Evolutionary conservation across 2,113 vertebrate species (phyloP).

Genomic region (Columba livia): DNA sequence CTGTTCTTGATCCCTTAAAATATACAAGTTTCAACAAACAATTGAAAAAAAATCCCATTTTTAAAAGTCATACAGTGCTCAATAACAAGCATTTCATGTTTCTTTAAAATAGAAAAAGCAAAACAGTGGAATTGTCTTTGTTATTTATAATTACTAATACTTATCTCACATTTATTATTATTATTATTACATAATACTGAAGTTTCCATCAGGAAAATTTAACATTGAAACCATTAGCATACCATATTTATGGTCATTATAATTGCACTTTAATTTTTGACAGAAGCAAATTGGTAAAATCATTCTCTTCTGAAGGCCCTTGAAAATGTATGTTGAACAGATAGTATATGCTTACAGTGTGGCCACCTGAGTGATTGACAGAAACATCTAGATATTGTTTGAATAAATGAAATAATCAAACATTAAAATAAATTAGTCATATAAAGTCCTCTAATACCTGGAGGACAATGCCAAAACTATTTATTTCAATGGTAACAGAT

Average conservation of each 20-base stretch:
- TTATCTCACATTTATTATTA: background rate
- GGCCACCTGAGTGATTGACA: background rate
- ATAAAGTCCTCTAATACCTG: background rate
- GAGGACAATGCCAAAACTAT: background rate
- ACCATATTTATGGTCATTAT: background rate
- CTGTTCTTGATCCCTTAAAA: background rate
- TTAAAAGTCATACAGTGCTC: background rate
- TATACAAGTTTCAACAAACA: background rate
- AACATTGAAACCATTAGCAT: background rate
- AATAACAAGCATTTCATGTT: rapidly evolving
- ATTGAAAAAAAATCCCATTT: background rate
- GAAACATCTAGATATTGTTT: background rate
- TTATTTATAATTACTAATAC: background rate
- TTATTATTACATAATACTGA: background rate
- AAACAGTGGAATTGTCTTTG: background rate
- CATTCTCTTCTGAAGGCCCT: background rate
- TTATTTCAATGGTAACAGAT: background rate
- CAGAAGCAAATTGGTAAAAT: background rate
- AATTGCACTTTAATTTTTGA: background rate
- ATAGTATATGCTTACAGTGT: background rate
- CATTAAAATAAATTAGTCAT: background rate
- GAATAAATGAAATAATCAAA: background rate
- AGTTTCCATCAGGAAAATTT: background rate
- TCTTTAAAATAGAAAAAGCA: background rate
- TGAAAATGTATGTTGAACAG: background rate